phyloP scores from a whole-genome alignment of 37 sponge, comb jelly and placozoan genomes.

The Agelas oroides region DNA sequence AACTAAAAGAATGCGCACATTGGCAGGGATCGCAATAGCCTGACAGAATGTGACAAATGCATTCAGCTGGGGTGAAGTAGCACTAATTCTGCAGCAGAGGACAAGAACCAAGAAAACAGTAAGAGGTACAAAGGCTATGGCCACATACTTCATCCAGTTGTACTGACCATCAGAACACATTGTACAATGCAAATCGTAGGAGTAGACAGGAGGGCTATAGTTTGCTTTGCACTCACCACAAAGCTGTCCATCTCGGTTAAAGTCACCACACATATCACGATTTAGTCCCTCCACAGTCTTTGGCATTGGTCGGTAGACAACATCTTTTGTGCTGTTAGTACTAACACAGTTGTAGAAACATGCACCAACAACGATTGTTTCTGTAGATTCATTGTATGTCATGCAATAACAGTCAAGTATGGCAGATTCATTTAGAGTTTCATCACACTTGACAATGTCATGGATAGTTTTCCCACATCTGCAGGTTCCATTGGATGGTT shows the following conservation, averaged over 20 bases:
- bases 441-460: too few species aligned
- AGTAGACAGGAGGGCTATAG: constrained; percentile 30
- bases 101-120: constrained; percentile 36
- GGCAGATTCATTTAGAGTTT: too few species aligned
- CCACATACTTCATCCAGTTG: constrained; percentile 8
- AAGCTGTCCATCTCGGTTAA: constrained; percentile 2
- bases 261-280: not conserved
- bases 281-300: not conserved
- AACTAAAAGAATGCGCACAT: not conserved
- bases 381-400: too few species aligned
- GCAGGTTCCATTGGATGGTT: too few species aligned
- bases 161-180: not conserved
- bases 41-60: constrained; percentile 12
- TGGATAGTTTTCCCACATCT: too few species aligned
- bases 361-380: too few species aligned
- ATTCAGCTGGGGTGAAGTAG: constrained; percentile 7
- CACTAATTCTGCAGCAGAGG: not conserved
- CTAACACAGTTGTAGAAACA: too few species aligned
- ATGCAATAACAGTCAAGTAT: too few species aligned
- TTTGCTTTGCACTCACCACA: constrained; percentile 44
- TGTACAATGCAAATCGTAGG: constrained; percentile 29
- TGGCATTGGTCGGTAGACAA: too few species aligned
- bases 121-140: constrained; percentile 34
- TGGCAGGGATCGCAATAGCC: not conserved
- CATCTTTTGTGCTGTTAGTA: too few species aligned